Evolutionary conservation across 2,888 invertebrate species (phyloP), one percentile per base, ranked within the genome.

Genomic region (Zaprionus lineosus): DNA sequence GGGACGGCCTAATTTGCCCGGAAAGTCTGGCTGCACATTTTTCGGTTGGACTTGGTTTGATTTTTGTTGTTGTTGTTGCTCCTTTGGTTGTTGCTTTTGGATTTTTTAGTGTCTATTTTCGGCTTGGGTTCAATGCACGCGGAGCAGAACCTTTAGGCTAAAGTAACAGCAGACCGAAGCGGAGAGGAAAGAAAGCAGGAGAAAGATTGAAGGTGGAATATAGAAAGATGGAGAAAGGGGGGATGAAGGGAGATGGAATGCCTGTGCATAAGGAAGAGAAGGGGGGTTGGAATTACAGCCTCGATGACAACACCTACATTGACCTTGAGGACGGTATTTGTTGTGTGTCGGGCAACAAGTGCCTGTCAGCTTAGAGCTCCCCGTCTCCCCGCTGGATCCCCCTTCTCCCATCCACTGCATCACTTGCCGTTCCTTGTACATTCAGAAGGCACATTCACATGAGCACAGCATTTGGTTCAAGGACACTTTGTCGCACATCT

Each of bases 71-170:
- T n/a, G n/a, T n/a, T n/a, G n/a, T n/a, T n/a, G n/a, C n/a, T n/a
- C n/a, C n/a, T n/a, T 43, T 33, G 19, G 1, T 26, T n/a, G 21
- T 47, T 39, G 28, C 12, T 29, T 44, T 36, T 11, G 4, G 29
- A 18, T 11, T 6, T 40, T 19, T 24, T 14, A 12, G n/a, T 31
- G 41, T 40, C 47, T 47, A 46, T 37, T 63, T 40, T 39, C 16
- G 47, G 7, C 50, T 28, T 5, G 70, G 59, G 85, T 82, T 76
- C 85, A 85, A 85, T 60, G 85, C 46, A 85, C 76, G 84, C 52
- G 31, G n/a, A n/a, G n/a, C n/a, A n/a, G n/a, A n/a, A n/a, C n/a
- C n/a, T n/a, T n/a, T n/a, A n/a, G n/a, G n/a, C n/a, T n/a, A n/a
- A n/a, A n/a, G n/a, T n/a, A n/a, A n/a, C n/a, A n/a, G n/a, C n/a